These are phyloP conservation scores for Axis porcinus DNA, from an alignment of 2,113 vertebrate species.

Conservation along the genomic window DNA sequence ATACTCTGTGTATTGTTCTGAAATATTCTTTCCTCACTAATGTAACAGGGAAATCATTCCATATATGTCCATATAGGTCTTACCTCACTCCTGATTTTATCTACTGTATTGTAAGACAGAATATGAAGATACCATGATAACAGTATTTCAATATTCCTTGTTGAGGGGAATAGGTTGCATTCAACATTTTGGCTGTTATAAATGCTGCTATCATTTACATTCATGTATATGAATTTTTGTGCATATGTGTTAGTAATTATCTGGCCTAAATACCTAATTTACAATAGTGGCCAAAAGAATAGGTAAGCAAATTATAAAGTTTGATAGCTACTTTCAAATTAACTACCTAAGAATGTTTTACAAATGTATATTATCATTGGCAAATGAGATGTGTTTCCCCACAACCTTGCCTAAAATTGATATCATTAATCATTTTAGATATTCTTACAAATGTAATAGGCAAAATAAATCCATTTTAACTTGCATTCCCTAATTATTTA, in stretches of 20 bases:
- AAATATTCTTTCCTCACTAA: not conserved
- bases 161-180: not conserved
- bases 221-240: not conserved
- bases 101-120: not conserved
- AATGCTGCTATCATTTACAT: not conserved
- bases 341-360: not conserved
- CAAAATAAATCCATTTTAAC: constrained; percentile 6
- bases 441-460: not conserved
- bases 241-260: not conserved
- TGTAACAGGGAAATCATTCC: not conserved
- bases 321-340: not conserved
- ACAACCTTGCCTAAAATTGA: not conserved
- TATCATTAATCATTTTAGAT: not conserved
- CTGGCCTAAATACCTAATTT: not conserved
- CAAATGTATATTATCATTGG: not conserved
- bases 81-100: not conserved
- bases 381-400: not conserved
- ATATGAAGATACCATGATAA: not conserved
- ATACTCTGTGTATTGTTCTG: not conserved
- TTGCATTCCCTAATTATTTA: not conserved
- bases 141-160: not conserved
- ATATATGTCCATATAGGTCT: not conserved
- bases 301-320: not conserved
- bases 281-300: not conserved
- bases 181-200: not conserved